A percentile compares a stretch with the other conserved stretches of the same genome.
phyloP scores from a whole-genome alignment of 2,113 vertebrate species.

The Rhea pennata region DNA sequence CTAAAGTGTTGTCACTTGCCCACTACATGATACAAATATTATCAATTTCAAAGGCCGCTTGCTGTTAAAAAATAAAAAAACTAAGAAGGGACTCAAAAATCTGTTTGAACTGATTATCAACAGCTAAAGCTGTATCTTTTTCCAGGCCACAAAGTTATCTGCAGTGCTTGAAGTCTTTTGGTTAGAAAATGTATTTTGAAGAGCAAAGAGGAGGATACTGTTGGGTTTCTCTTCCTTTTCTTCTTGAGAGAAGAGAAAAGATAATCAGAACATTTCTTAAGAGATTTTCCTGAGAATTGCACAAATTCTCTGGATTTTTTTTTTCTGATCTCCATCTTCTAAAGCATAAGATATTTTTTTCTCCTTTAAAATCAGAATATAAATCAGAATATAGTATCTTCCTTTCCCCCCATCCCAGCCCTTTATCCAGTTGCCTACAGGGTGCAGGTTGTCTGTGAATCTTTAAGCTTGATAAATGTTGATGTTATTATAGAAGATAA shows the following conservation, averaged over 20 bases:
- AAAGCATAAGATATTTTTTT: not conserved
- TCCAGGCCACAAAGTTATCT: not conserved
- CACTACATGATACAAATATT: not conserved
- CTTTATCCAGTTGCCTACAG: not conserved
- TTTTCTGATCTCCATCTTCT: not conserved
- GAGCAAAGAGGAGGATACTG: not conserved
- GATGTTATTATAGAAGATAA: not conserved
- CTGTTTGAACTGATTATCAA: not conserved
- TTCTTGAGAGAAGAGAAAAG: conserved; percentile 4
- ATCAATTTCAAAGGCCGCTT: not conserved
- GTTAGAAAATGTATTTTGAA: not conserved
- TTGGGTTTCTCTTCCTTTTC: not conserved
- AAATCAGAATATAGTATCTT: not conserved
- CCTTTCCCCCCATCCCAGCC: not conserved
- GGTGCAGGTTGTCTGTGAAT: not conserved
- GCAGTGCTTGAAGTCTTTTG: not conserved
- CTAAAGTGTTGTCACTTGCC: not conserved
- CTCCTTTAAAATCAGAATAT: not conserved
- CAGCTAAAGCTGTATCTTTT: not conserved
- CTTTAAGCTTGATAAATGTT: not conserved
- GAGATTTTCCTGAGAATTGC: not conserved
- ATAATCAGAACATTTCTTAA: not conserved
- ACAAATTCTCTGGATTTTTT: not conserved
- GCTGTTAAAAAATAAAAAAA: not conserved
- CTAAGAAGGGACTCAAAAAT: not conserved